A percentile compares a stretch with the other conserved stretches of the same genome.
phyloP scores from a whole-genome alignment of 2,113 vertebrate genomes.

The Damaliscus lunatus region DNA sequence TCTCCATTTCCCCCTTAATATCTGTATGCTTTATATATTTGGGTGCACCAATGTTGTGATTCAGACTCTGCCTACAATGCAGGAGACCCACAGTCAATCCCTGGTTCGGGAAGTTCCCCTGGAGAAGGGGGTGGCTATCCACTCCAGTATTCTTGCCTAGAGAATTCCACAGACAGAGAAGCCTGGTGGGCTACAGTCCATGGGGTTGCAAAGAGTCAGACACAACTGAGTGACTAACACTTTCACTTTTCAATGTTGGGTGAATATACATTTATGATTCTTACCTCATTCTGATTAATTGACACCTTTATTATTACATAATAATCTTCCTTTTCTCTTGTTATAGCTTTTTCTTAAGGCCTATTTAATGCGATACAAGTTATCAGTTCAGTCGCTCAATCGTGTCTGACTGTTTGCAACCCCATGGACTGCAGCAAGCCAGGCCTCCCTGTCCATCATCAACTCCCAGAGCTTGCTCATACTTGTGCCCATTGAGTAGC shows the following conservation, averaged over 20 bases:
- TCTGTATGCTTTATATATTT: not conserved
- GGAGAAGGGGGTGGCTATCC: not conserved
- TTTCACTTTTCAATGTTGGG: not conserved
- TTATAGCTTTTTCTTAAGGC: not conserved
- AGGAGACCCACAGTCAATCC: not conserved
- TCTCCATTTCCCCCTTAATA: not conserved
- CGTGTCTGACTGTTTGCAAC: not conserved
- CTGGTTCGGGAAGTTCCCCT: not conserved
- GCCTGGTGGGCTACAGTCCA: not conserved
- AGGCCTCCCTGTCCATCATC: not conserved
- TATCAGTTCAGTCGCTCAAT: not conserved
- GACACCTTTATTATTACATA: not conserved
- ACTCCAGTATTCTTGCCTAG: not conserved
- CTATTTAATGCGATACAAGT: not conserved
- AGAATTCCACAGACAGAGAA: not conserved
- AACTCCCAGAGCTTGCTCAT: not conserved
- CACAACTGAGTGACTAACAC: not conserved
- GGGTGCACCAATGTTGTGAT: not conserved
- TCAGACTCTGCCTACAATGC: not conserved
- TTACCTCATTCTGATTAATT: not conserved
- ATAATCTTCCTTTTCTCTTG: not conserved
- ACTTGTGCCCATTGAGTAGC: not conserved
- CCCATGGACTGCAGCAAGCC: not conserved
- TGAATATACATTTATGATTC: not conserved
- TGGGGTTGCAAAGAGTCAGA: not conserved